Conservation (phyloP, 2,797 vertebrate genomes). For the Labeo calbasu region DNA sequence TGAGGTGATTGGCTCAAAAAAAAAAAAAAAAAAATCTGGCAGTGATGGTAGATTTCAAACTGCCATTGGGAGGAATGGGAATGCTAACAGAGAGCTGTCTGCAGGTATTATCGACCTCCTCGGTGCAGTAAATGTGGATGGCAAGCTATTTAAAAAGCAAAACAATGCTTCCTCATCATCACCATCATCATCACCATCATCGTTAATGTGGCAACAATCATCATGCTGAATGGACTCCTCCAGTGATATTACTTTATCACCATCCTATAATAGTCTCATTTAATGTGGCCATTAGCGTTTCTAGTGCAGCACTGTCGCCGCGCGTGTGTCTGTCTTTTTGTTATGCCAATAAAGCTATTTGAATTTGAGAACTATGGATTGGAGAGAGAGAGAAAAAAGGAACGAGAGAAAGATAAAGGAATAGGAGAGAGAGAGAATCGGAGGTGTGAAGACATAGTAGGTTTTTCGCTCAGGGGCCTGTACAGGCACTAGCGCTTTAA, state of each 20-base stretch:
- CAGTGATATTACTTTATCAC: conserved; percentile 65
- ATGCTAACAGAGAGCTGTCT: background rate
- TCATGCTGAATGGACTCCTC: conserved; percentile 55
- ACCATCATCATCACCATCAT: conserved; percentile 41
- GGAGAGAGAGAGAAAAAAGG: background rate
- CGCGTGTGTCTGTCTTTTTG: conserved; percentile 44
- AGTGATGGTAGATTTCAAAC: background rate
- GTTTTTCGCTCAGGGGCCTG: conserved; percentile 12
- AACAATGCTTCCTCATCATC: conserved; percentile 34
- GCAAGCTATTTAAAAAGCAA: conserved; percentile 37
- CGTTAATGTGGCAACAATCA: conserved; percentile 58
- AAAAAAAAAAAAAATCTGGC: background rate
- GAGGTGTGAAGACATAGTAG: background rate
- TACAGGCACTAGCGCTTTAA: conserved; percentile 18
- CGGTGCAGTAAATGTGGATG: conserved; percentile 17
- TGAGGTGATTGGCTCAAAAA: conserved; percentile 1
- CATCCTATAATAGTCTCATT: conserved; percentile 69
- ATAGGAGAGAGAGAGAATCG: conserved; percentile 1
- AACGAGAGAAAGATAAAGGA: conserved; percentile 27
- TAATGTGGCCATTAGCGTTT: conserved; percentile 72
- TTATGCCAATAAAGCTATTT: conserved; percentile 52
- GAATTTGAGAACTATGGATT: conserved; percentile 42
- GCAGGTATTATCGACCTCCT: conserved; percentile 13
- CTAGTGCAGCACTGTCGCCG: conserved; percentile 58
- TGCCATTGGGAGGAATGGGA: background rate